A percentile compares a stretch with the other conserved stretches of the same genome.
Evolutionary conservation across 2,888 invertebrate genomes (phyloP).

Genomic region (Unio delphinus): DNA sequence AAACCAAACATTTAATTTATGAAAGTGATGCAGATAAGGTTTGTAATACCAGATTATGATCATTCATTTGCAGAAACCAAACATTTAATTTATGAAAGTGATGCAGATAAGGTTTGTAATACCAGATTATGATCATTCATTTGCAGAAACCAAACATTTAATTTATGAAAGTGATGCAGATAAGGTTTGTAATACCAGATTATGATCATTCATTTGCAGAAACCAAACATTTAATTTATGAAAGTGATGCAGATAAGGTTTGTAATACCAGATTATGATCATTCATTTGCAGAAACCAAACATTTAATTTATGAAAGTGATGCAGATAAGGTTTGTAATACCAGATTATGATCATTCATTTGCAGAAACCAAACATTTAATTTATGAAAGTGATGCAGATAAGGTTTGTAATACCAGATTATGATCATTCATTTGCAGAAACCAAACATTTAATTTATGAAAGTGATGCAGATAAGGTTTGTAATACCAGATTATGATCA

Average conservation of each 20-base stretch:
- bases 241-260: slow-evolving; percentile 91
- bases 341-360: slow-evolving; percentile 97
- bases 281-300: slow-evolving; percentile 95
- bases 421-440: slow-evolving; percentile 97
- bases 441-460: slow-evolving; percentile 95
- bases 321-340: slow-evolving; percentile 83
- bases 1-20: slow-evolving; percentile 93
- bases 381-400: slow-evolving; percentile 94
- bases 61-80: slow-evolving; percentile 96
- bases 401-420: slow-evolving; percentile 89
- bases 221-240: slow-evolving; percentile 93
- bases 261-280: slow-evolving; percentile 95
- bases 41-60: slow-evolving; percentile 94
- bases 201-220: slow-evolving; percentile 98
- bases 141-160: slow-evolving; percentile 95
- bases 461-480: slow-evolving; percentile 89
- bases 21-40: slow-evolving; percentile 92
- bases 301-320: slow-evolving; percentile 97
- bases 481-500: slow-evolving; percentile 96
- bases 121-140: slow-evolving; percentile 95
- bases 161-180: slow-evolving; percentile 94
- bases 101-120: slow-evolving; percentile 87
- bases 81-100: slow-evolving; percentile 95
- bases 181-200: slow-evolving; percentile 85
- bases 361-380: slow-evolving; percentile 94